These are phyloP conservation scores for Colistium nudipinnis DNA, from an alignment of 2,113 vertebrate genomes.

Conservation along the genomic window DNA sequence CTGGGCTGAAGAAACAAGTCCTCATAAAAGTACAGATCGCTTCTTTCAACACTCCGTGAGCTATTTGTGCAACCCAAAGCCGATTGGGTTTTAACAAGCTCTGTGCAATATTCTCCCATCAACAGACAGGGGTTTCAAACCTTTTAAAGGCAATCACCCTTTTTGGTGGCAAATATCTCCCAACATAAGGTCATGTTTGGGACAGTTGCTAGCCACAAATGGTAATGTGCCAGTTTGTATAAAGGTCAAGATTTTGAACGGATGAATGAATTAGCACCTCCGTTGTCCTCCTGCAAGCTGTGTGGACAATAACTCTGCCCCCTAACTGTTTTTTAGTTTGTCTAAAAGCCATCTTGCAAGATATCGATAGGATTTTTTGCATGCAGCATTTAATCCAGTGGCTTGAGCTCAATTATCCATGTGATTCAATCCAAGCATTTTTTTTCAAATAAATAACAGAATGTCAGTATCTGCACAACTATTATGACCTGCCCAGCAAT, in stretches of 20 bases:
- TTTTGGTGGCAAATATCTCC: conserved; percentile 48
- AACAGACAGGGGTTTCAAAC: conserved; percentile 2
- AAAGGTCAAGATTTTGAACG: conserved; percentile 70
- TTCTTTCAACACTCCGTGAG: conserved; percentile 32
- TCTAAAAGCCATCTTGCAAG: conserved; percentile 30
- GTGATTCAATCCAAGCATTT: conserved; percentile 36
- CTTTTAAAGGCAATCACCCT: conserved; percentile 45
- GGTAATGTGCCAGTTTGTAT: conserved; percentile 57
- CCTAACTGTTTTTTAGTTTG: conserved; percentile 9
- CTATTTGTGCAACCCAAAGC: conserved; percentile 1
- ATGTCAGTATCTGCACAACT: conserved; percentile 5
- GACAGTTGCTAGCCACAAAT: conserved; percentile 52
- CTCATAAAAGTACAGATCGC: conserved; percentile 50
- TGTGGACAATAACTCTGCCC: conserved; percentile 31
- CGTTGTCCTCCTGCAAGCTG: conserved; percentile 43
- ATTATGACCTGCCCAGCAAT: conserved; percentile 25
- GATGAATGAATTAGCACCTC: conserved; percentile 52
- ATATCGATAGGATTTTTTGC: conserved; percentile 9
- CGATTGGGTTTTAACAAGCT: conserved; percentile 2
- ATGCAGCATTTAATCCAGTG: conserved; percentile 15
- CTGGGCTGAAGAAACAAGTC: conserved; percentile 59
- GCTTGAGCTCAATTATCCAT: conserved; percentile 46
- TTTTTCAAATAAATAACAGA: conserved; percentile 24
- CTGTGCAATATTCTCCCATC: background rate
- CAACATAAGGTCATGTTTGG: conserved; percentile 61